phyloP scores from a whole-genome alignment of 2,888 invertebrate genomes.

The Tenthredo notha region DNA sequence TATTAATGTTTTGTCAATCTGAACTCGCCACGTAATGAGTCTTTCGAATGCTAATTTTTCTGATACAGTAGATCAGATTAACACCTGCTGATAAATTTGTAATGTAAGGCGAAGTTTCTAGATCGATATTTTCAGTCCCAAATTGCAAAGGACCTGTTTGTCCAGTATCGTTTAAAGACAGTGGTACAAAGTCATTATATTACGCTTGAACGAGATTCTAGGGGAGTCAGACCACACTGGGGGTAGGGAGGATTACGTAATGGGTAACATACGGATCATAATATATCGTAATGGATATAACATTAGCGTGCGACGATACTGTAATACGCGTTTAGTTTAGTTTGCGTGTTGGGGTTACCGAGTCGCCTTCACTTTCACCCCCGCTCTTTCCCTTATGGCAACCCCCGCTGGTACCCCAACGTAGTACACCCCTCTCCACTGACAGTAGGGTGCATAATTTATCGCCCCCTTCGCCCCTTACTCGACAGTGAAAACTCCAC shows the following conservation, averaged over 20 bases:
- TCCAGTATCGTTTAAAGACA: slow-evolving; percentile 2
- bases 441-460: slow-evolving; percentile 76
- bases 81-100: neutral
- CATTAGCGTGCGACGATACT: slow-evolving; percentile 71
- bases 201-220: slow-evolving; percentile 2
- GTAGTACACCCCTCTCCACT: slow-evolving; percentile 32
- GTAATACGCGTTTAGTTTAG: slow-evolving; percentile 76
- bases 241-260: slow-evolving; percentile 58
- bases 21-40: neutral
- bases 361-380: slow-evolving; percentile 59
- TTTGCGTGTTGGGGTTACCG: slow-evolving; percentile 66
- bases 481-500: slow-evolving; percentile 19
- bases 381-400: slow-evolving; percentile 59
- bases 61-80: no score
- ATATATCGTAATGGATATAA: slow-evolving; percentile 75
- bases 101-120: neutral
- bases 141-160: slow-evolving; percentile 1
- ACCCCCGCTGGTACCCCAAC: slow-evolving; percentile 54
- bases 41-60: no score
- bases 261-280: slow-evolving; percentile 74
- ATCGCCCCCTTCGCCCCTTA: slow-evolving; percentile 64
- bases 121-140: neutral
- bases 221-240: slow-evolving; percentile 27
- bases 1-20: neutral
- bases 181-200: slow-evolving; percentile 42